Conservation (phyloP, 2,888 invertebrate species). For the Idaea aversata region DNA sequence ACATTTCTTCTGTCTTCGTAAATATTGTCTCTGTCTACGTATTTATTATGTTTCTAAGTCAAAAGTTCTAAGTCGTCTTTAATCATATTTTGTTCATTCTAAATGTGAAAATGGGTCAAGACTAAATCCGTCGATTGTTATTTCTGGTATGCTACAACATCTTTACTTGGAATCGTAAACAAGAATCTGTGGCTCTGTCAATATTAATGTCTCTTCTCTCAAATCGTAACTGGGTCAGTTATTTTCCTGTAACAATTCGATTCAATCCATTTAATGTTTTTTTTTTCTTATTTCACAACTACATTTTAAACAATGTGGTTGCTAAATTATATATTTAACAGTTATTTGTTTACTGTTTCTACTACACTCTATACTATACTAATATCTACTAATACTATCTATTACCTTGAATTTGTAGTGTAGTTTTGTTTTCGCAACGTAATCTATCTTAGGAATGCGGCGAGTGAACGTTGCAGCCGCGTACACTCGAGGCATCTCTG, state of each 20-base stretch:
- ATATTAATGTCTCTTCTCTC: neutral
- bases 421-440: constrained; percentile 56
- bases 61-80: neutral
- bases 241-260: neutral
- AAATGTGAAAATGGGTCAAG: constrained; percentile 67
- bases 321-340: neutral
- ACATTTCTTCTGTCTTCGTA: constrained; percentile 6
- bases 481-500: constrained; percentile 52
- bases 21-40: constrained; percentile 7
- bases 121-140: constrained; percentile 47
- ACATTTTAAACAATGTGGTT: no score
- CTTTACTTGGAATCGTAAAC: neutral
- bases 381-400: constrained; percentile 8
- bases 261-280: neutral
- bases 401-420: constrained; percentile 28
- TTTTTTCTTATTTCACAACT: no score
- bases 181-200: neutral
- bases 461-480: constrained; percentile 63
- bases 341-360: neutral
- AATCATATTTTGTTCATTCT: constrained; percentile 39
- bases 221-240: neutral
- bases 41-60: constrained; percentile 2
- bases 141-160: constrained; percentile 38
- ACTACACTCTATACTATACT: neutral
- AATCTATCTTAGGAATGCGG: constrained; percentile 59